These are phyloP conservation scores for Branchinecta lindahli DNA, from an alignment of 1,140 invertebrate genomes.

Conservation along the genomic window DNA sequence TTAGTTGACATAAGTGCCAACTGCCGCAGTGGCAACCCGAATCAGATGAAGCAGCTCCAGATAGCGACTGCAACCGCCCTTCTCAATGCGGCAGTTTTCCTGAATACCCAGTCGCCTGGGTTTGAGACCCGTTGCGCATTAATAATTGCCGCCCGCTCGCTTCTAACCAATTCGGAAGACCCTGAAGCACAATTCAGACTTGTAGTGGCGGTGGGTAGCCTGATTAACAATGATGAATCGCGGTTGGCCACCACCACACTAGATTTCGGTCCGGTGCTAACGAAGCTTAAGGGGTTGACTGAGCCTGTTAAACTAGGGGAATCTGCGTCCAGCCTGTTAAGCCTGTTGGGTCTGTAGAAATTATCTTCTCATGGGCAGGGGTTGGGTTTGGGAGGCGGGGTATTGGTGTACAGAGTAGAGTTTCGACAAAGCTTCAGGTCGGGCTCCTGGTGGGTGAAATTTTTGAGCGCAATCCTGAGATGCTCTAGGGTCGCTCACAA, in stretches of 20 bases:
- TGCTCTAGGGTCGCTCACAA: no score
- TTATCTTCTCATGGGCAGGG: no score
- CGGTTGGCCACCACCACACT: not conserved
- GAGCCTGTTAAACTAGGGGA: not conserved
- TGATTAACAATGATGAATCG: not conserved
- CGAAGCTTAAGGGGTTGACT: not conserved
- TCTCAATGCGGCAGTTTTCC: conserved; percentile 45
- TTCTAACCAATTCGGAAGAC: not conserved
- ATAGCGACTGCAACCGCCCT: conserved; percentile 61
- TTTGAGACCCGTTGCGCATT: not conserved
- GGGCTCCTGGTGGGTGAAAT: no score
- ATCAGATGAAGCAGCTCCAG: conserved; percentile 35
- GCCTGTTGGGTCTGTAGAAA: not conserved
- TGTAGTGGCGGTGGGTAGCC: not conserved
- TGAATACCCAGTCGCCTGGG: not conserved
- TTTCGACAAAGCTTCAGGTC: no score
- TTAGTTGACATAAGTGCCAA: conserved; percentile 14
- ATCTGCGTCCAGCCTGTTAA: not conserved
- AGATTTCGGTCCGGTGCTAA: not conserved
- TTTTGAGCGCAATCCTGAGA: no score
- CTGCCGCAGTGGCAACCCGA: not conserved
- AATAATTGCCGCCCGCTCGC: not conserved
- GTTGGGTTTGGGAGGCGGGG: no score
- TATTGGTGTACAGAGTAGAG: no score
- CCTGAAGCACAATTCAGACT: not conserved